phyloP scores from a whole-genome alignment of 2,888 invertebrate species.

The Mythimna pallens region DNA sequence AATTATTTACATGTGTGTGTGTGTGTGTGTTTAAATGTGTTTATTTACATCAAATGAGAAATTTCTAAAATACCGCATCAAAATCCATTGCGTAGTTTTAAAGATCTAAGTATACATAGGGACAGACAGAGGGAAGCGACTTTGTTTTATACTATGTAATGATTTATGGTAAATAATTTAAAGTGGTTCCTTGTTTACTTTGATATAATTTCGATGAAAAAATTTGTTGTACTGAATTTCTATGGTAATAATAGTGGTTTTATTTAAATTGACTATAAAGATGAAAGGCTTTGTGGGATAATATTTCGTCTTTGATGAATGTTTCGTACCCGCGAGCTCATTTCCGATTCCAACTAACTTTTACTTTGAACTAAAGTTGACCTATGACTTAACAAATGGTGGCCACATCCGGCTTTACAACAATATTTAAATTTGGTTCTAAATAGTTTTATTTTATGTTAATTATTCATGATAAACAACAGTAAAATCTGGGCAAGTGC shows the following conservation, averaged over 20 bases:
- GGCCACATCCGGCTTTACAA: not conserved
- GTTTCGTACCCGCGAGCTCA: too few relatives aligned
- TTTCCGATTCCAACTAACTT: not conserved
- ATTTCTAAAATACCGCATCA: too few relatives aligned
- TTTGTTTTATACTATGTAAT: too few relatives aligned
- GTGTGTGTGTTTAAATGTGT: too few relatives aligned
- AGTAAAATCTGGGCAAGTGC: too few relatives aligned
- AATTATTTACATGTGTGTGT: too few relatives aligned
- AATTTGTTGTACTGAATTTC: not conserved
- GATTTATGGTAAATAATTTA: not conserved
- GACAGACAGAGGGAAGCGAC: too few relatives aligned
- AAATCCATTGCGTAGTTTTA: too few relatives aligned
- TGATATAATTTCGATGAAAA: not conserved
- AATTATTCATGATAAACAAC: too few relatives aligned
- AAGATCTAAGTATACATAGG: too few relatives aligned
- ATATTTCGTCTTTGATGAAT: not conserved
- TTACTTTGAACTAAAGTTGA: not conserved
- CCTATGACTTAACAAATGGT: not conserved
- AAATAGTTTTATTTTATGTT: too few relatives aligned
- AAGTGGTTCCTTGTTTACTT: not conserved
- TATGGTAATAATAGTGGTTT: not conserved
- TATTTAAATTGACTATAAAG: conserved; percentile 2
- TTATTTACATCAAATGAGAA: too few relatives aligned
- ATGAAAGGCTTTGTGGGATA: conserved; percentile 1
- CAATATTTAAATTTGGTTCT: not conserved